phyloP scores from a whole-genome alignment of 2,797 vertebrate genomes.

The Sorex maritimensis region DNA sequence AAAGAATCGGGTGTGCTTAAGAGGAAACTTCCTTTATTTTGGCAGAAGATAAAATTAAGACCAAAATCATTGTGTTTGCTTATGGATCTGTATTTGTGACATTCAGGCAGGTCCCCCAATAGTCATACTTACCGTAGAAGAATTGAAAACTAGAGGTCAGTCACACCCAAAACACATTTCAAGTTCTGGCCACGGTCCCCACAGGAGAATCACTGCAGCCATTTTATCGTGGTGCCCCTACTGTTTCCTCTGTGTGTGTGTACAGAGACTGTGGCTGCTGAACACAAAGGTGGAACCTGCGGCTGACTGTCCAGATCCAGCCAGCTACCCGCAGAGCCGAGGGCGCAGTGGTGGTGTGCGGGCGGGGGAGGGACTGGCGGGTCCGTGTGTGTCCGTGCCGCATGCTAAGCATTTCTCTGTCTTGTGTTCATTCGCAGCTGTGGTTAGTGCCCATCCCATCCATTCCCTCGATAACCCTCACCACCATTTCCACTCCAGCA shows the following conservation, averaged over 20 bases:
- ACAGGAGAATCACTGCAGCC: constrained; percentile 37
- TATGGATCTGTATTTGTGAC: constrained; percentile 52
- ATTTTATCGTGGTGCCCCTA: background rate
- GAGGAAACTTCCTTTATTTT: background rate
- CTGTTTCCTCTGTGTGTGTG: background rate
- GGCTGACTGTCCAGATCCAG: background rate
- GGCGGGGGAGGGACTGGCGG: constrained; percentile 63
- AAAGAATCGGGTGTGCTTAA: background rate
- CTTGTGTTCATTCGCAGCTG: constrained; percentile 97
- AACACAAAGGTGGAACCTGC: constrained; percentile 43
- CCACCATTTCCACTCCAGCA: constrained; percentile 99
- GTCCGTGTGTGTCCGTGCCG: constrained; percentile 75
- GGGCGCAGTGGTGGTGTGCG: background rate
- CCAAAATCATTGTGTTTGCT: constrained; percentile 39
- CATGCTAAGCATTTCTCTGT: constrained; percentile 91
- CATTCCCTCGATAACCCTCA: constrained; percentile 99
- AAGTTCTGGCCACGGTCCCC: constrained; percentile 12
- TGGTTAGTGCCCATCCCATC: constrained; percentile 99
- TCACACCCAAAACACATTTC: background rate
- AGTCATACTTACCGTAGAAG: constrained; percentile 65
- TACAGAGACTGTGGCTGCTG: background rate
- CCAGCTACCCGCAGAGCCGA: constrained; percentile 12
- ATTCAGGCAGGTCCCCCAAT: constrained; percentile 14
- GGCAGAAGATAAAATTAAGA: constrained; percentile 28
- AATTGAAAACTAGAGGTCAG: constrained; percentile 38